A percentile compares a stretch with the other conserved stretches of the same genome.
Conservation (phyloP, 2,888 invertebrate species). For the Pristionchus entomophagus region DNA sequence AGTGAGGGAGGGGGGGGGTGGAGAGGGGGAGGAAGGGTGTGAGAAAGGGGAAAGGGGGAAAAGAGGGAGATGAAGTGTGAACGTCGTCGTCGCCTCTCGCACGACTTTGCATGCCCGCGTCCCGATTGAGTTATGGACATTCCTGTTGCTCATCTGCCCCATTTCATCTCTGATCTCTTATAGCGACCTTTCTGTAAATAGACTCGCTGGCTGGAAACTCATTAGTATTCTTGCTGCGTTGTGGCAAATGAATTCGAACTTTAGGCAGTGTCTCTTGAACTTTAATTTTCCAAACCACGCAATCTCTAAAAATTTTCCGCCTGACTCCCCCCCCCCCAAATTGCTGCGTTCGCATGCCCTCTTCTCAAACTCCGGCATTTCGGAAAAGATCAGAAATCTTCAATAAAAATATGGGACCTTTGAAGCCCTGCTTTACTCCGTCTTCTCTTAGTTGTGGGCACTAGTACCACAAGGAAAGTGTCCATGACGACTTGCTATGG, state of each 20-base stretch:
- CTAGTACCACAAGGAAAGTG: background rate
- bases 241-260: background rate
- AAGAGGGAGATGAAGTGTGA: background rate
- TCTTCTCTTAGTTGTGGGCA: background rate
- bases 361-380: background rate
- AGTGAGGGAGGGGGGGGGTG: background rate
- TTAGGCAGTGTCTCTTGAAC: background rate
- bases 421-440: background rate
- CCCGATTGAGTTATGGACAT: background rate
- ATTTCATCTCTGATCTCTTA: background rate
- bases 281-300: background rate
- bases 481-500: background rate
- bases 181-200: background rate
- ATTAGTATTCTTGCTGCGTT: background rate
- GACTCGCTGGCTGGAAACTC: background rate
- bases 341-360: background rate
- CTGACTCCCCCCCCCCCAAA: background rate
- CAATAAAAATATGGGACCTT: background rate
- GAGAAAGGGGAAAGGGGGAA: background rate
- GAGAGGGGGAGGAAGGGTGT: background rate
- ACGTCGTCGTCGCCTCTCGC: background rate
- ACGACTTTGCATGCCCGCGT: constrained; percentile 9
- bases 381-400: background rate
- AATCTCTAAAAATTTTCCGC: background rate
- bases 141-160: background rate